These are phyloP conservation scores for Neotragus moschatus DNA, from an alignment of 2,113 vertebrate species.

Conservation along the genomic window DNA sequence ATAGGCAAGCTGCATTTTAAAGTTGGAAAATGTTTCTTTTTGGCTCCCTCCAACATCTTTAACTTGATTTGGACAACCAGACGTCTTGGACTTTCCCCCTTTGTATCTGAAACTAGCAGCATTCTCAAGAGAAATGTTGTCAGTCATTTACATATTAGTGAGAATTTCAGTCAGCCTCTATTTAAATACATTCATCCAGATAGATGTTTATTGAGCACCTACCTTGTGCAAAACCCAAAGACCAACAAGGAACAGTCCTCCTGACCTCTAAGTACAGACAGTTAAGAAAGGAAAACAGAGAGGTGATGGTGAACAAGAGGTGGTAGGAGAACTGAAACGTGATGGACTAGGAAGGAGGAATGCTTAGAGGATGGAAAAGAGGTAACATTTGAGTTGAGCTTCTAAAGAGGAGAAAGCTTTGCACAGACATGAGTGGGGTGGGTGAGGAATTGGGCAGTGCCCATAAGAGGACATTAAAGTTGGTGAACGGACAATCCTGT, in stretches of 20 bases:
- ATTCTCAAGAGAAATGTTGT: neutral
- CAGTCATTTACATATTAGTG: neutral
- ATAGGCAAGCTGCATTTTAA: neutral
- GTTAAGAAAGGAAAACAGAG: neutral
- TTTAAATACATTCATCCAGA: neutral
- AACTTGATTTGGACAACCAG: neutral
- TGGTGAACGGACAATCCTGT: fast-evolving
- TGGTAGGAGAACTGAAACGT: neutral
- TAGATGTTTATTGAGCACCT: neutral
- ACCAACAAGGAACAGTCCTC: neutral
- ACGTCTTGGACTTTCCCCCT: neutral
- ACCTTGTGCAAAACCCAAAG: neutral
- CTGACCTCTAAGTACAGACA: neutral
- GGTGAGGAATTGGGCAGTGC: neutral
- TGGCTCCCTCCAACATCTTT: neutral
- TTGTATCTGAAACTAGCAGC: neutral
- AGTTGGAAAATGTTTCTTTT: neutral
- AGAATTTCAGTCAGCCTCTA: neutral
- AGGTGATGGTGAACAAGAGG: neutral
- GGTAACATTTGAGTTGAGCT: neutral
- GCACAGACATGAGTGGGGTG: neutral
- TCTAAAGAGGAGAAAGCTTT: neutral
- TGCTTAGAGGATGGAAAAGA: neutral
- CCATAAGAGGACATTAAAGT: neutral
- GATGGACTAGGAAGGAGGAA: neutral